These are phyloP conservation scores for Nephrocerus scutellatus DNA, from an alignment of 2,888 invertebrate genomes.

Conservation along the genomic window DNA sequence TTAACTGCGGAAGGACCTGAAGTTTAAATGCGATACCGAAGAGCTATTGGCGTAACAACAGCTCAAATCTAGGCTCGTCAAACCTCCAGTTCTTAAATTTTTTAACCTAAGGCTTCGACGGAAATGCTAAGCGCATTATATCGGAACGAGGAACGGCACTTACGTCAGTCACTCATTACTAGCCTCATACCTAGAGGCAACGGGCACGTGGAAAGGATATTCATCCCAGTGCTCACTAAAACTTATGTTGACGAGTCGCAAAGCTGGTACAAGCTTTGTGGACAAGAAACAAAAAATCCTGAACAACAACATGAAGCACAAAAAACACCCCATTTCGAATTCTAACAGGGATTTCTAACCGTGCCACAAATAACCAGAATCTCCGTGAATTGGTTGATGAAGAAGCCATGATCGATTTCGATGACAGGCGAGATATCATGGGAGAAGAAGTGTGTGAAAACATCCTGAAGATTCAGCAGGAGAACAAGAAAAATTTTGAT, in stretches of 20 bases:
- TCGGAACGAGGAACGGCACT: constrained; percentile 10
- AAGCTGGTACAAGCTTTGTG: constrained; percentile 29
- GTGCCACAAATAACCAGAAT: not conserved
- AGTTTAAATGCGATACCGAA: constrained; percentile 22
- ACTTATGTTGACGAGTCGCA: constrained; percentile 28
- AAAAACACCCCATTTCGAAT: constrained; percentile 12
- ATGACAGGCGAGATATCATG: constrained; percentile 1
- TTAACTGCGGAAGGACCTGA: constrained; percentile 16
- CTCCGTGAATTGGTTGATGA: constrained; percentile 5
- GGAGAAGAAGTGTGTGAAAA: constrained; percentile 9
- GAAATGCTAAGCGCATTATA: constrained; percentile 5
- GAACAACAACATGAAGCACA: constrained; percentile 30
- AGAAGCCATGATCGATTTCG: not conserved
- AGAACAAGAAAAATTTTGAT: constrained; percentile 7
- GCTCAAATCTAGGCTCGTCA: constrained; percentile 19
- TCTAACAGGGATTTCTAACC: constrained; percentile 14
- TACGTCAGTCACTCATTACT: constrained; percentile 24
- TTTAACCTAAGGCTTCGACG: not conserved
- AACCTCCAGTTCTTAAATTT: not conserved
- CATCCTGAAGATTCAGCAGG: constrained; percentile 9
- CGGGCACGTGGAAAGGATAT: constrained; percentile 34
- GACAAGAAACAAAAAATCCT: constrained; percentile 26
- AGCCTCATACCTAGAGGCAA: constrained; percentile 29
- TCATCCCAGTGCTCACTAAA: constrained; percentile 34
- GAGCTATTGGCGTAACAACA: constrained; percentile 21